Percentiles rank a stretch among this genome's conserved stretches.
These are phyloP conservation scores for Coranthus polyacanthus DNA, from an alignment of 2,797 vertebrate genomes.

Conservation along the genomic window DNA sequence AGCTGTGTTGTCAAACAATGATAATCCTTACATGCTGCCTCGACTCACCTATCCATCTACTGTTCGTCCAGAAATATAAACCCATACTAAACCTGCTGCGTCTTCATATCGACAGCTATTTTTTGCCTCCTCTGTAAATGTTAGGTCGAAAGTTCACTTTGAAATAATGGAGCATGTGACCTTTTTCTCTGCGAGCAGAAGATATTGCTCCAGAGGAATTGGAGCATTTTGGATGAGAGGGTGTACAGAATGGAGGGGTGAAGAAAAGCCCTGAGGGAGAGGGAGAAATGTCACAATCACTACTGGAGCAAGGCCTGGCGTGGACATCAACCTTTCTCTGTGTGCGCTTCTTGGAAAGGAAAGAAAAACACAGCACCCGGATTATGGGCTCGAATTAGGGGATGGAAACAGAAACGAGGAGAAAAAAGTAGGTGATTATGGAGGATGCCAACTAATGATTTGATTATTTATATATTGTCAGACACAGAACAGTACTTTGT, in stretches of 20 bases:
- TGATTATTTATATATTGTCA: slow-evolving; percentile 36
- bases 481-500: slow-evolving; percentile 5
- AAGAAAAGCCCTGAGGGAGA: slow-evolving; percentile 70
- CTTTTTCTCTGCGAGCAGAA: slow-evolving; percentile 80
- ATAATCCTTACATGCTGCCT: slow-evolving; percentile 40
- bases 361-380: slow-evolving; percentile 22
- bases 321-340: slow-evolving; percentile 72
- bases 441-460: slow-evolving; percentile 29
- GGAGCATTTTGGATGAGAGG: slow-evolving; percentile 80
- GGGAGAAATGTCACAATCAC: slow-evolving; percentile 84
- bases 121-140: slow-evolving; percentile 82
- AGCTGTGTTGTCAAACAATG: slow-evolving; percentile 50
- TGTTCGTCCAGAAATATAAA: slow-evolving; percentile 62
- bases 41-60: slow-evolving; percentile 43
- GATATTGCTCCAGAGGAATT: slow-evolving; percentile 78
- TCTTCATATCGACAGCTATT: slow-evolving; percentile 71
- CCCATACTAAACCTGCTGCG: slow-evolving; percentile 56
- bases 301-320: slow-evolving; percentile 63
- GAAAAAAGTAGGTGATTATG: slow-evolving; percentile 32
- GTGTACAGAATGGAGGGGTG: slow-evolving; percentile 35
- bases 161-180: slow-evolving; percentile 86
- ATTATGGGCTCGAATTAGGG: slow-evolving; percentile 39
- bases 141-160: slow-evolving; percentile 85
- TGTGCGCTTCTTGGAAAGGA: slow-evolving; percentile 27
- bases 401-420: slow-evolving; percentile 19